These are phyloP conservation scores for Pomatorhinus ruficollis DNA, from an alignment of 2,113 vertebrate species.

Conservation along the genomic window DNA sequence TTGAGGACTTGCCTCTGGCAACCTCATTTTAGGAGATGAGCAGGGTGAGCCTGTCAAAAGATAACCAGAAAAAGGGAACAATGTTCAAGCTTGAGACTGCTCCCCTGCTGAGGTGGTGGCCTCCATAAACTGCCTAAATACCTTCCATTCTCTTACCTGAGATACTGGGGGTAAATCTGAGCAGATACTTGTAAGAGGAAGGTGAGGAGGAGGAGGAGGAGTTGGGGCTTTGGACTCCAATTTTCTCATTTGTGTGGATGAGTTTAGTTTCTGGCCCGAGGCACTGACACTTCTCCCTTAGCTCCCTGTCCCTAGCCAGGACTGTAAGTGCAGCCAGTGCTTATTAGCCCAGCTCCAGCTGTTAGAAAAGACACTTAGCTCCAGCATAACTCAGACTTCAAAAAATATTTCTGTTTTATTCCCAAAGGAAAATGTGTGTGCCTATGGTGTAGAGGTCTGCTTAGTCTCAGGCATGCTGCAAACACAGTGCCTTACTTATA, in stretches of 20 bases:
- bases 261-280: background rate
- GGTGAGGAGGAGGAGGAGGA: background rate
- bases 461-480: background rate
- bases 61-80: background rate
- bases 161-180: background rate
- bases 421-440: background rate
- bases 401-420: background rate
- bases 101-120: background rate
- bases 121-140: background rate
- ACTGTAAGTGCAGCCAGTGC: background rate
- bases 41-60: background rate
- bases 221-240: background rate
- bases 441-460: background rate
- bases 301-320: background rate
- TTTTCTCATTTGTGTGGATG: background rate
- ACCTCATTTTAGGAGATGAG: background rate
- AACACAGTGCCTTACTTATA: background rate
- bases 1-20: background rate
- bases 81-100: background rate
- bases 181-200: background rate
- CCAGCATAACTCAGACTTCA: background rate
- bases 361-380: background rate
- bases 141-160: background rate
- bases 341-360: background rate
- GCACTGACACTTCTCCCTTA: background rate